Evolutionary conservation across 2,888 invertebrate species (phyloP), one percentile per base, ranked within the genome.

Genomic region (Epinotia brunnichana): DNA sequence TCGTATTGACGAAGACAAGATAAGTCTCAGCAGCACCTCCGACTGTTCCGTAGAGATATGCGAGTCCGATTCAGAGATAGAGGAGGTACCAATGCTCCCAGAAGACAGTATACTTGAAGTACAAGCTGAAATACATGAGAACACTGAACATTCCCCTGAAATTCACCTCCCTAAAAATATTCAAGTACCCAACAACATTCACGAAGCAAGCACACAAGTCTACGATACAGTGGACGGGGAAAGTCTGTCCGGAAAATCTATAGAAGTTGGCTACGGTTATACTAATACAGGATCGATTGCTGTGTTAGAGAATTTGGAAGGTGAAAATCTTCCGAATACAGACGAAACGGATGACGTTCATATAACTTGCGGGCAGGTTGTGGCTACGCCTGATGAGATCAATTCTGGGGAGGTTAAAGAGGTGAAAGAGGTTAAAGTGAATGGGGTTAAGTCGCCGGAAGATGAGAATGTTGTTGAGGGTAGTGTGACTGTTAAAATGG

Each of bases 271-370:
- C 4, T 90, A 90, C 63, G 90, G 90, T 74, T 83, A 83, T 72
- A 83, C 87, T 7, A 85, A 84, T 60, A 79, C 82, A 7, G 82
- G 77, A 0, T 79, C 75, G 41, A 83, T 88, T 0, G 79, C 81
- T 2, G 76, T 85, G 2, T 61, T 91, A 17, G 91, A 90, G 11
- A 88, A 83, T 77, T 78, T 82, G n/a, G 89, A 90, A 7, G 89
- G 87, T 15, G 90, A 91, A 44, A 87, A 87, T 69, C 77, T 92
- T 15, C 91, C 92, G 0, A 87, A 88, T 70, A 87, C 88, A 0
- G 90, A 87, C 74, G 92, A 91, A 10, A 90, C 89, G 1, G 92
- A 92, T 75, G 93, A 93, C 75, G 77, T 91, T 3, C 88, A 89
- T 75, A 91, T 92, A 62, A 90, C 90, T 76, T 91, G 91, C 70